Evolutionary conservation across 2,888 invertebrate species (phyloP), one percentile per base, ranked within the genome.

Genomic region (Schizotus pectinicornis): DNA sequence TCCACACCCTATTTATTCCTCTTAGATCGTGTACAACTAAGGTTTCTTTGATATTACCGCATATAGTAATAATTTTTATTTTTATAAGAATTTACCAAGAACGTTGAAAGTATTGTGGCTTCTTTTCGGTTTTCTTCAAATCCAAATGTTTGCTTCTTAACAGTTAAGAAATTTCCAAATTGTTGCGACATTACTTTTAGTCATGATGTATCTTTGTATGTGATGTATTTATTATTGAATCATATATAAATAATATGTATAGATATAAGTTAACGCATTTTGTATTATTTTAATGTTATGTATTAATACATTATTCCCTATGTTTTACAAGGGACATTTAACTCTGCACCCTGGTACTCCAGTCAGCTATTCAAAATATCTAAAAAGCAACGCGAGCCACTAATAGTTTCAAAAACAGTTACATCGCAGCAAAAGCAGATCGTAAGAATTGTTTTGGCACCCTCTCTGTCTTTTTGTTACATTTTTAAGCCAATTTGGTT

Each of bases 161-260:
- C 49, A 48, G 7, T 56, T 49, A 38, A 50, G 33, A 9, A 34
- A 9, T 55, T 56, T 67, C 56, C 64, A 60, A 67, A 65, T 66
- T 68, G 61, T 67, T 67, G 67, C 62, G 61, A 65, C 65, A 61
- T 67, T 65, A 60, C 60, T 49, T 47, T 62, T 62, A 51, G 59
- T 70, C 64, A 70, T 72, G 66, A 70, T 71, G 64, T 64, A 71
- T 73, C 70, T 73, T 70, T 68, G 71, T 73, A 71, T 73, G 77
- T 76, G 71, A 71, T 73, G 67, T 73, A 71, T 72, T 71, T 73
- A 72, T 69, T 67, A 67, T 67, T 67, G 64, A 70, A 61, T 67
- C 64, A 64, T 58, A 51, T 52, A 63, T 59, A 66, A 62, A 67
- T 67, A 68, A 69, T 65, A 65, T 67, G 65, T 63, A 41, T 43